phyloP scores from a whole-genome alignment of 2,888 invertebrate genomes.

The Acleris holmiana region DNA sequence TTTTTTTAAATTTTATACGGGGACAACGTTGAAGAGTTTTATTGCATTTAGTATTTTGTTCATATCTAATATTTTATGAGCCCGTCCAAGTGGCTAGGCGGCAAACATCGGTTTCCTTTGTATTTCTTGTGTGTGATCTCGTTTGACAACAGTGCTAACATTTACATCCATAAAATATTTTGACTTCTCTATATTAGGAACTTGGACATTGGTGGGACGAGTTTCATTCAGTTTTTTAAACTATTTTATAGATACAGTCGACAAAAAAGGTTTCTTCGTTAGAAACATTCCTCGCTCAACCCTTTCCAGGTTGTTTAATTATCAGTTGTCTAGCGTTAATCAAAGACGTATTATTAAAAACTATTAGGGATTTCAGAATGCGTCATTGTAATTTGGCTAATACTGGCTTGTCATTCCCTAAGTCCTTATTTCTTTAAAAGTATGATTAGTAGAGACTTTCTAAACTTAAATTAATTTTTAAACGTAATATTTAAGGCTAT shows the following conservation, averaged over 20 bases:
- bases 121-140: conserved; percentile 71
- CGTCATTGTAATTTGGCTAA: conserved; percentile 54
- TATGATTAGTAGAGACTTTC: conserved; percentile 57
- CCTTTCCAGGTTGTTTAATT: conserved; percentile 70
- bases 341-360: conserved; percentile 77
- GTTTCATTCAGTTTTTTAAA: conserved; percentile 46
- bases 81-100: conserved; percentile 61
- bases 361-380: conserved; percentile 72
- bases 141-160: conserved; percentile 82
- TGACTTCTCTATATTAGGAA: conserved; percentile 75
- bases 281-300: conserved; percentile 46
- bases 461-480: conserved; percentile 54
- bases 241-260: conserved; percentile 35
- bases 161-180: conserved; percentile 80
- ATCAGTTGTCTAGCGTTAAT: conserved; percentile 72
- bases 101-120: conserved; percentile 73
- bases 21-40: conserved; percentile 62
- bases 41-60: conserved; percentile 73
- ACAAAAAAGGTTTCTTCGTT: conserved; percentile 45
- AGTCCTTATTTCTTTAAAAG: conserved; percentile 75
- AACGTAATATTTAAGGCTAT: conserved; percentile 21
- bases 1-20: conserved; percentile 57
- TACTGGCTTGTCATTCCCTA: conserved; percentile 58
- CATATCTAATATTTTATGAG: conserved; percentile 77
- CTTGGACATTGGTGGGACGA: conserved; percentile 55